phyloP scores from a whole-genome alignment of 2,113 vertebrate genomes.

The Actenoides lindsayi region DNA sequence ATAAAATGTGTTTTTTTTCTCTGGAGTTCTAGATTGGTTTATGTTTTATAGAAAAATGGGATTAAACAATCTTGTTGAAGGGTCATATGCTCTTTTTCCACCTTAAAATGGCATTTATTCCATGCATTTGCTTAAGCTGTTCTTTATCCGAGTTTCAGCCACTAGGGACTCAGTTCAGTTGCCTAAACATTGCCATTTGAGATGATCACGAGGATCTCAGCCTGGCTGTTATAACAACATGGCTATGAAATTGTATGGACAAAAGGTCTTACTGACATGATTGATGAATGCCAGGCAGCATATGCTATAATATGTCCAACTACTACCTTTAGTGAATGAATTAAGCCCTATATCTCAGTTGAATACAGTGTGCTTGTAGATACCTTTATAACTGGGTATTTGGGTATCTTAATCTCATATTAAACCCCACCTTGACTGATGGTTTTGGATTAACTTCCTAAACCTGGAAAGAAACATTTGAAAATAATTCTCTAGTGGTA shows the following conservation, averaged over 20 bases:
- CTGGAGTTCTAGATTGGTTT: background rate
- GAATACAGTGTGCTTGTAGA: background rate
- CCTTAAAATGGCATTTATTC: background rate
- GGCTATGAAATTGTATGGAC: background rate
- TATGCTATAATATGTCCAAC: accelerated
- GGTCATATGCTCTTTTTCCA: background rate
- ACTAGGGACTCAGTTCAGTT: background rate
- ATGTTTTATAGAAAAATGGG: background rate
- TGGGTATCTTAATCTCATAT: background rate
- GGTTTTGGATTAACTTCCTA: background rate
- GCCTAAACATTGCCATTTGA: background rate
- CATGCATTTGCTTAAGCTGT: background rate
- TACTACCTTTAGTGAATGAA: background rate
- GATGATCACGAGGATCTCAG: background rate
- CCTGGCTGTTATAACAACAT: background rate
- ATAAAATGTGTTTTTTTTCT: background rate
- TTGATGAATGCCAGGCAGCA: background rate
- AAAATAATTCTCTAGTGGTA: background rate
- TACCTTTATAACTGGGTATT: background rate
- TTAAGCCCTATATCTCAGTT: background rate
- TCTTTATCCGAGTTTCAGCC: background rate
- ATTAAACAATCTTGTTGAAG: background rate
- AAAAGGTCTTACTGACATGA: background rate
- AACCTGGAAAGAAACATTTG: background rate
- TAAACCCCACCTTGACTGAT: background rate